These are phyloP conservation scores for Varecia variegata DNA, from an alignment of 2,797 vertebrate genomes.

Conservation along the genomic window DNA sequence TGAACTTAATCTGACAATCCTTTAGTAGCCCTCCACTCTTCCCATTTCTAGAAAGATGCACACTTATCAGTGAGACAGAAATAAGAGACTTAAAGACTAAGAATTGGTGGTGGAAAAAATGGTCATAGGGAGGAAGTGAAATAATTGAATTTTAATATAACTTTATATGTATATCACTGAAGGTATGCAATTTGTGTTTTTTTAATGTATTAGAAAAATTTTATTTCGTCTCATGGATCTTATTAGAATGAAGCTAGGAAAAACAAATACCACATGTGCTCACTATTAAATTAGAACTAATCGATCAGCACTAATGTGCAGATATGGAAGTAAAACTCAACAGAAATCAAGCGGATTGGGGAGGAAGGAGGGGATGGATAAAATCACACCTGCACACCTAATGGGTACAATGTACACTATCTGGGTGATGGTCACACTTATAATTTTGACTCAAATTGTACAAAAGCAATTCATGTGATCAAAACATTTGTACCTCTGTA, in stretches of 20 bases:
- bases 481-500: too few species aligned
- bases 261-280: background rate
- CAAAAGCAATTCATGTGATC: too few species aligned
- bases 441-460: too few species aligned
- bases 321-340: too few species aligned
- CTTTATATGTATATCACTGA: background rate
- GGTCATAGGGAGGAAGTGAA: background rate
- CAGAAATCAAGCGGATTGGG: too few species aligned
- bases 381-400: too few species aligned
- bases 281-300: too few species aligned
- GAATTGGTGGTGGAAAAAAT: background rate
- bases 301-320: too few species aligned
- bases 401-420: too few species aligned
- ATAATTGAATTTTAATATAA: background rate
- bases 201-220: slow-evolving; percentile 11
- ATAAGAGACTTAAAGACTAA: background rate
- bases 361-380: too few species aligned
- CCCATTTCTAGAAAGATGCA: background rate
- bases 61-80: background rate
- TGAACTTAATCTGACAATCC: background rate
- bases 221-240: background rate
- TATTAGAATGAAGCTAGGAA: background rate
- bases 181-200: background rate
- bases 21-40: background rate
- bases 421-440: too few species aligned